phyloP scores from a whole-genome alignment of 1,140 invertebrate genomes.

The Hormaphis cornu region DNA sequence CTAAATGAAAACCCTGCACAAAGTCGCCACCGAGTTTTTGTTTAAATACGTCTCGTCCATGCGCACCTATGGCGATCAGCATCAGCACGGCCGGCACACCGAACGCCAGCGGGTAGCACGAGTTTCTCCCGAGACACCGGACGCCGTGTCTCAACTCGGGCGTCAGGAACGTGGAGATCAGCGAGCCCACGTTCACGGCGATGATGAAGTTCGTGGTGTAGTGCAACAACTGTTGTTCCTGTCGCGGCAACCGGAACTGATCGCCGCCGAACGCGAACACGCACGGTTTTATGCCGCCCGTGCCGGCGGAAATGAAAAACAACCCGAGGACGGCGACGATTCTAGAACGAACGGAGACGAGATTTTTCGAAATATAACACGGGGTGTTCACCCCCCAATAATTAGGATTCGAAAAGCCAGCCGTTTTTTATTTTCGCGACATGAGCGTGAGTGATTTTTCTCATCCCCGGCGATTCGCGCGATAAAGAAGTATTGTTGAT shows the following conservation, averaged over 20 bases:
- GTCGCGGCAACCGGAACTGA: constrained; percentile 76
- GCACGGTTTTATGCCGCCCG: constrained; percentile 95
- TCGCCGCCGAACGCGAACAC: constrained; percentile 95
- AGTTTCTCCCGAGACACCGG: constrained; percentile 66
- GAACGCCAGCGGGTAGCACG: constrained; percentile 86
- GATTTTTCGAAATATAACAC: constrained; percentile 84
- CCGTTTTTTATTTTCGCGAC: constrained; percentile 66
- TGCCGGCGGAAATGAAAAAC: constrained; percentile 74
- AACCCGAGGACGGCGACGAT: constrained; percentile 66
- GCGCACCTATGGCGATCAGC: constrained; percentile 64
- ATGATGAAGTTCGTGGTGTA: constrained; percentile 95
- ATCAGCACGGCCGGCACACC: constrained; percentile 81
- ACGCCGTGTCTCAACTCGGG: constrained; percentile 75
- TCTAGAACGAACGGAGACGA: constrained; percentile 70
- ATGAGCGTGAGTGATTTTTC: constrained; percentile 55
- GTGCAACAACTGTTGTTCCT: constrained; percentile 60
- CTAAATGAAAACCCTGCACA: no score
- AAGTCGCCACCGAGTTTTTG: no score
- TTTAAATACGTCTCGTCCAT: no score
- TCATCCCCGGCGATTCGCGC: constrained; percentile 64
- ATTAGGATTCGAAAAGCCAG: constrained; percentile 69
- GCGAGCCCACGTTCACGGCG: constrained; percentile 82
- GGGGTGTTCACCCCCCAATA: constrained; percentile 76
- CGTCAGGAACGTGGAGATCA: constrained; percentile 81
- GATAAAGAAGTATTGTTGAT: no score